A percentile compares a stretch with the other conserved stretches of the same genome.
Conservation (phyloP, 2,888 invertebrate genomes). For the Apamea crenata region DNA sequence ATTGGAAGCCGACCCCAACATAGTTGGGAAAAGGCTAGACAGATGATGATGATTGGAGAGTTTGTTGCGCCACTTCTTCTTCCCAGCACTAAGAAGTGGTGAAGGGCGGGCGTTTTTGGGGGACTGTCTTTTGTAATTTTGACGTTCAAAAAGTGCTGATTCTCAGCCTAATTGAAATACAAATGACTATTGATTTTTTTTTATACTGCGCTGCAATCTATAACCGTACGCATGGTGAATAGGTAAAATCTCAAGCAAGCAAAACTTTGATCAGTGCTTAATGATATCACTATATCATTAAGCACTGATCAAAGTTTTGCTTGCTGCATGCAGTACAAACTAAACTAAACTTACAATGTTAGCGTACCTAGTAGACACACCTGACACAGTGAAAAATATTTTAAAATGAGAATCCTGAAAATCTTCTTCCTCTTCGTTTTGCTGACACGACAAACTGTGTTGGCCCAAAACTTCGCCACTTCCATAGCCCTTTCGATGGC, state of each 20-base stretch:
- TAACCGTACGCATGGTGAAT: slow-evolving; percentile 4
- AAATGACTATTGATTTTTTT: no score
- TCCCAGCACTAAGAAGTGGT: no score
- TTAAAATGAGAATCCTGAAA: neutral
- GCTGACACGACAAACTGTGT: neutral
- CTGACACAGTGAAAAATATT: neutral
- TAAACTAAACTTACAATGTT: neutral
- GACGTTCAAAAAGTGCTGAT: no score
- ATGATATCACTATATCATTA: no score
- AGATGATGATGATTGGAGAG: no score
- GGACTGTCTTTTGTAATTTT: no score
- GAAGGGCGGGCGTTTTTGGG: no score
- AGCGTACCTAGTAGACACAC: neutral
- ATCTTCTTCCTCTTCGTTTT: neutral
- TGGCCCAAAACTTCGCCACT: neutral
- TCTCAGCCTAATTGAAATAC: no score
- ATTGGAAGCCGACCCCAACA: neutral
- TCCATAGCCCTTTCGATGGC: neutral
- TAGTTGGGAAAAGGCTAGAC: neutral
- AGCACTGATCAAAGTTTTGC: neutral
- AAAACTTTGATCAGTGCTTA: no score
- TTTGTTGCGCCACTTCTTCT: no score
- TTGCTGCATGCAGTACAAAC: neutral
- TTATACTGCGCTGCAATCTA: neutral
- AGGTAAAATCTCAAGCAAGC: no score